Base-by-base conservation (phyloP, 2,888 invertebrate species). In the Agonopterix subpropinquella region DNA sequence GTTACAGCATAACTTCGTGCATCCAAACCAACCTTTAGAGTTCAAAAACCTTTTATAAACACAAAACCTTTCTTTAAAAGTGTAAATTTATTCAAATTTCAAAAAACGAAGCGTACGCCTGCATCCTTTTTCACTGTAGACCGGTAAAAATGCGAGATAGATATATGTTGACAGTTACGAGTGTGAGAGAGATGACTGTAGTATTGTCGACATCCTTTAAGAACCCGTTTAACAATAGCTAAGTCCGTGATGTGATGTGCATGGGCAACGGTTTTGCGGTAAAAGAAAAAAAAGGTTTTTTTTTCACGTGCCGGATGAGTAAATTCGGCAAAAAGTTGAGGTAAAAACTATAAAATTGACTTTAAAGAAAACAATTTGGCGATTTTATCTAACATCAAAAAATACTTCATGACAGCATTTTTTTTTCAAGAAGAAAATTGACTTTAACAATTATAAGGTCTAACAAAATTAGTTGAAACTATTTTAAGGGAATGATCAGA, bases 41-140 rank as follows among this genome's bases (percentile, higher is more conserved):
- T 73, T 80, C 79, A 77, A 70, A 56, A 67, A 79, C 77, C 81
- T 68, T 62, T 61, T 59, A 61, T 62, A 67, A 72, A 71, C 77
- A 62, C 63, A 52, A 59, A 63, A 62, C 64, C 67, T 75, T 77
- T 73, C 79, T 77, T 79, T 82, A 73, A 80, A 82, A 80, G 82
- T 84, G 84, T 83, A 85, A 85, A 85, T 84, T 82, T 85, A 85
- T 85, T 84, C 77, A 84, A 83, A 84, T 83, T 83, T 78, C 67
- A 80, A 80, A 80, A 82, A 81, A 79, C 62, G 61, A 77, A 70
- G 63, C 65, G 61, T 64, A 69, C 67, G 71, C 73, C 66, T 67
- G 76, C 73, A 72, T 77, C 79, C 80, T 77, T 80, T 62, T 71
- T 64, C 69, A 68, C 70, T 72, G 62, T 62, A 68, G 57, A 54